Evolutionary conservation across 2,797 vertebrate genomes (phyloP), one percentile per base, ranked within the genome.

Genomic region (Xenops minutus): DNA sequence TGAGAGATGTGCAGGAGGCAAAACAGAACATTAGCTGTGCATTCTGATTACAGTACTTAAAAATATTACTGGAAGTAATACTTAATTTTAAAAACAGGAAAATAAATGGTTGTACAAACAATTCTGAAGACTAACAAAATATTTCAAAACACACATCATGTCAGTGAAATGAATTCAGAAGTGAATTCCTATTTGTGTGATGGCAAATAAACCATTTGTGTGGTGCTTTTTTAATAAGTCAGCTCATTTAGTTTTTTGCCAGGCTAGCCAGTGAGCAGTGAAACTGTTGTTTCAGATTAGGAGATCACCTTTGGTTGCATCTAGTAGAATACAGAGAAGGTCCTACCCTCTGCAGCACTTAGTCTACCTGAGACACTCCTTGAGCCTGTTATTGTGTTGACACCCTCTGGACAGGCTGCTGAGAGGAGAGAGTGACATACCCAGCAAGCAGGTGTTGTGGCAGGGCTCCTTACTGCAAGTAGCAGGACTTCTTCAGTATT

Each of bases 201-300:
- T 55, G 32, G 30, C 12, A 85, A 80, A 73, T 34, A 86, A 63
- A 52, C 24, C 21, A 46, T 46, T 46, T 46, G 21, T 24, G 44
- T 6, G 0, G 1, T 4, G 1, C 12, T 30, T 71, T 63, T 9
- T 8, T 7, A 66, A 17, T 32, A 64, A 48, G 11, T 68, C 48
- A n/a, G 4, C 11, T 88, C 20, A 51, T 41, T 59, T 84, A 55
- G 9, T n/a, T 93, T 64, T 52, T 30, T 2, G 1, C 11, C 7
- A 72, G 51, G 9, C n/a, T 62, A 32, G 74, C 67, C 10, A 58
- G 7, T 16, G 8, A 72, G 30, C 66, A 93, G 10, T 69, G 21
- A 75, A 78, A 77, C 23, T n/a, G 21, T 24, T 81, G 14, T 36
- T 64, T 93, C 39, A 73, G 2, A 55, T 79, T 34, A 67, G 39